Evolutionary conservation across 2,113 vertebrate species (phyloP), one percentile per base, ranked within the genome.

Genomic region (Hemiprocne comata): DNA sequence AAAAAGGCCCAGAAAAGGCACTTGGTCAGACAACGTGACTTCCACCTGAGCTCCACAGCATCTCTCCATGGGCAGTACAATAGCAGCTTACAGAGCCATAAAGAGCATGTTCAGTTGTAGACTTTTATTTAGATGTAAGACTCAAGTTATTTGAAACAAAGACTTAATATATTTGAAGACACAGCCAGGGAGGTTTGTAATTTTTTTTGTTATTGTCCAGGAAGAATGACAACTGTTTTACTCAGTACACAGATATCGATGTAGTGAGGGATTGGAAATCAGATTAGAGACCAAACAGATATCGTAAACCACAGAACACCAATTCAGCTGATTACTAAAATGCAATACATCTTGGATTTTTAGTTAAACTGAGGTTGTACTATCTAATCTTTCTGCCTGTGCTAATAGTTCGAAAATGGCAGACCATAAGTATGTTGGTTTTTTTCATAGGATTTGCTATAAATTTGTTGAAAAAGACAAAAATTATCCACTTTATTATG

Each of bases 1-100:
- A 77, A 86, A 76, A 61, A 31, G 4, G 29, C 7, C 85, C 54
- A 25, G 38, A 17, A 83, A 76, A 82, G 17, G 25, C 40, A 14
- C 10, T 65, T 76, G 44, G 17, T 29, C 67, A 88, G n/a, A 50
- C 17, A 40, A 14, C 2, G 3, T 21, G 12, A 28, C 60, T 66
- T 86, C 46, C 69, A 95, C 40, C 46, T 89, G 57, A 78, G 40
- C 54, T 76, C 19, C 23, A 62, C 15, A 23, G 4, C 18, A 34
- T 54, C n/a, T 57, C 34, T 77, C 24, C 9, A 2, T 11, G 19
- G 61, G 14, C 34, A 2, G 1, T 42, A 40, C 0, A 2, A 50
- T 2, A 61, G 26, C 20, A 57, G 11, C 4, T 71, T 70, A 73
- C 20, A 62, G 31, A 83, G 18, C 2, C 57, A 19, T 31, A 36